Base-by-base conservation (phyloP, 2,888 invertebrate genomes). In the Drosophila paramelanica region DNA sequence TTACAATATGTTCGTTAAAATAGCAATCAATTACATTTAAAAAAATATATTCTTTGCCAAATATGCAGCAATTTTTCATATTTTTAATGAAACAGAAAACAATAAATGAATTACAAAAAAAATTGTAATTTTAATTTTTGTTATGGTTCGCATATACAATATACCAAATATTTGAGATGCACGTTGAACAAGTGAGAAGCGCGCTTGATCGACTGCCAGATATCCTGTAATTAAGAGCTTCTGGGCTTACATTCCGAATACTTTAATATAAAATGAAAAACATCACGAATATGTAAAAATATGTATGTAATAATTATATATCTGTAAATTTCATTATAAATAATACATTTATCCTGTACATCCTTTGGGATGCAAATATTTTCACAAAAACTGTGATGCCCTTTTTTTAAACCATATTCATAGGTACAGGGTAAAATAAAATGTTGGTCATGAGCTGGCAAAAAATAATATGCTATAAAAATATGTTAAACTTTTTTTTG, bases 1-100 rank as follows among this genome's bases (percentile, higher is more conserved):
- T 58, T 61, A 67, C 78, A 77, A 72, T 73, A 41, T 64, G 46
- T 36, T 57, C 31, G 59, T 73, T 64, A 73, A 73, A 73, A 51
- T 33, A 36, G 43, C 68, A 73, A 73, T 78, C 43, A 67, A 73
- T 61, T 60, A 59, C 31, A 57, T 51, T 50, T 17, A 8, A 60
- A 65, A 62, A 62, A 49, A 39, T 52, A 47, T 42, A 53, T 47
- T 42, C 47, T 33, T 53, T 43, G 17, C 36, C 23, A 57, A 68
- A 56, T 49, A 45, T 59, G 61, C 36, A 27, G 47, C 31, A 52
- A 56, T 71, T 62, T 67, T 57, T 53, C 52, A 77, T 62, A 55
- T 50, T 64, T 77, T 64, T 60, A 73, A 53, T 62, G 56, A 62
- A 66, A 62, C 33, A 8, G 20, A 41, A 64, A 13, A 17, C 52